Evolutionary conservation across 1,140 invertebrate species (phyloP).

Genomic region (Coenobita brevimanus): DNA sequence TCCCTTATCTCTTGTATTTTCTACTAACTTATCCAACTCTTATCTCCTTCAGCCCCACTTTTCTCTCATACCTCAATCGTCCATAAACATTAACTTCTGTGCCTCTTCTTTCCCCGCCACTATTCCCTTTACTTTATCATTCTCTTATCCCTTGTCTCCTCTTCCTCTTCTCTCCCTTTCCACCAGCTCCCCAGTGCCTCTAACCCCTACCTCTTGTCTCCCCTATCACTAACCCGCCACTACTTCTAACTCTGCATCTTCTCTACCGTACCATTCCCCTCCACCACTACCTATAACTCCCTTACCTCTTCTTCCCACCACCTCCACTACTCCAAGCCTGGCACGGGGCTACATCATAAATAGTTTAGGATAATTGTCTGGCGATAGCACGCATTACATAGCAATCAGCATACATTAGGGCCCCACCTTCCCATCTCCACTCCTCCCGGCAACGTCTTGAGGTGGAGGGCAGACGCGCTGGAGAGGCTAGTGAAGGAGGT

Average conservation of each 20-base stretch:
- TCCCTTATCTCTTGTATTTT: neutral
- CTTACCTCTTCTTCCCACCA: neutral
- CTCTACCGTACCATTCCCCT: neutral
- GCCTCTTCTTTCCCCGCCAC: neutral
- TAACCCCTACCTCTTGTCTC: neutral
- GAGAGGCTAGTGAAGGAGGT: too few relatives aligned
- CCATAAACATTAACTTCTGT: neutral
- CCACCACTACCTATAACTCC: neutral
- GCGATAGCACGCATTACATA: conserved; percentile 40
- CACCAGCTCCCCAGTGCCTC: neutral
- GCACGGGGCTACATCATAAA: conserved; percentile 29
- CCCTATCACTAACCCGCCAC: neutral
- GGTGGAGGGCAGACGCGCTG: too few relatives aligned
- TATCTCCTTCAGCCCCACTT: neutral
- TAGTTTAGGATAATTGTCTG: conserved; percentile 47
- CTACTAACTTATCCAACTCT: neutral
- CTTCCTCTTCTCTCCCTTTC: neutral
- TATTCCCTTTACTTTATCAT: neutral
- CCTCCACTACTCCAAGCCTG: neutral
- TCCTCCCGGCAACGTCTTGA: too few relatives aligned
- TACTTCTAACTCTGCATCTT: neutral
- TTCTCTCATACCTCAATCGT: neutral
- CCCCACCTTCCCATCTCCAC: too few relatives aligned
- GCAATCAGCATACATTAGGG: conserved; percentile 52
- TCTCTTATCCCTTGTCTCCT: neutral